Percentiles rank a stretch among this genome's conserved stretches.
These are phyloP conservation scores for Platichthys stellatus DNA, from an alignment of 2,113 vertebrate species.

Conservation along the genomic window DNA sequence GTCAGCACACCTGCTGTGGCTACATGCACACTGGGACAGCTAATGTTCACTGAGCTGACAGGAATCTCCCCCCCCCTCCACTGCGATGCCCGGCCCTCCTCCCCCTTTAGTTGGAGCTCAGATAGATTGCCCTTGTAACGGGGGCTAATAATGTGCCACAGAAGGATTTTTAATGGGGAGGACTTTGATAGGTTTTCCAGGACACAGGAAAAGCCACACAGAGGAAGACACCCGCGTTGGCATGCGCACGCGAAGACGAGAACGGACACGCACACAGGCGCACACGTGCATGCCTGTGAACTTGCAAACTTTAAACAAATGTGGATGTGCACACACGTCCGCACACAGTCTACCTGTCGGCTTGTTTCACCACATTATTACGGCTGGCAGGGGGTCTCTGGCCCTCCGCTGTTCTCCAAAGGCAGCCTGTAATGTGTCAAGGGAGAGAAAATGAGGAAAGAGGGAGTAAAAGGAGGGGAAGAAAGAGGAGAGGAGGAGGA, in stretches of 20 bases:
- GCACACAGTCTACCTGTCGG: slow-evolving; percentile 71
- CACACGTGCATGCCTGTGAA: slow-evolving; percentile 46
- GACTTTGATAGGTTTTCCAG: slow-evolving; percentile 82
- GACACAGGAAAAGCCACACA: slow-evolving; percentile 56
- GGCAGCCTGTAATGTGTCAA: slow-evolving; percentile 78
- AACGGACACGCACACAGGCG: slow-evolving; percentile 58
- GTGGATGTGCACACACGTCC: slow-evolving; percentile 44
- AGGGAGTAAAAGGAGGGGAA: slow-evolving; percentile 55
- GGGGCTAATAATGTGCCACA: slow-evolving; percentile 83
- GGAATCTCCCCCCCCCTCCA: slow-evolving; percentile 72
- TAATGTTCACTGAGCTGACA: slow-evolving; percentile 85
- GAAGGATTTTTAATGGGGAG: slow-evolving; percentile 81
- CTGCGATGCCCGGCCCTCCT: slow-evolving; percentile 58
- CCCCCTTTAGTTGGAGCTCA: slow-evolving; percentile 72
- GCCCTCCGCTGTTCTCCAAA: slow-evolving; percentile 77
- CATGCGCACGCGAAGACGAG: slow-evolving; percentile 48
- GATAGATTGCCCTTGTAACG: slow-evolving; percentile 85
- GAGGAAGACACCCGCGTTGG: slow-evolving; percentile 54
- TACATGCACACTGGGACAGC: slow-evolving; percentile 84
- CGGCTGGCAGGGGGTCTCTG: slow-evolving; percentile 77
- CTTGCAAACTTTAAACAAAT: slow-evolving; percentile 60
- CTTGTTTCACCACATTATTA: slow-evolving; percentile 80
- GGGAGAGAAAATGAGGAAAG: slow-evolving; percentile 72
- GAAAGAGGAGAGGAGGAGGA: slow-evolving; percentile 63
- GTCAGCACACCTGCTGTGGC: slow-evolving; percentile 85